A percentile compares a stretch with the other conserved stretches of the same genome.
Conservation (phyloP, 2,797 vertebrate species). For the Margarornis squamiger region DNA sequence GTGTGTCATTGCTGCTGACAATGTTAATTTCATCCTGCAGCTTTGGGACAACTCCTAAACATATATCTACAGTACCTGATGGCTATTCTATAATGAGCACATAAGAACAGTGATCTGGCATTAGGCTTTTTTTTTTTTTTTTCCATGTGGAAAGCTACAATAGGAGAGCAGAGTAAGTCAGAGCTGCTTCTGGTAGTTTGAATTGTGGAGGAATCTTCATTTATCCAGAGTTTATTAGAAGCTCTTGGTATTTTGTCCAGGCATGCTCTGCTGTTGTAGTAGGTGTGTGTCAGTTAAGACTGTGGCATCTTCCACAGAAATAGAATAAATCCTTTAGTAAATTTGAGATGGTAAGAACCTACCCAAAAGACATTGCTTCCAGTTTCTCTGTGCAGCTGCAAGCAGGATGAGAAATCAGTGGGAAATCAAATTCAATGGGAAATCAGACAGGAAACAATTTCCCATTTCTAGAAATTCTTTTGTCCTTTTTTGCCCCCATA, state of each 20-base stretch:
- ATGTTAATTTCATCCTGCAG: neutral
- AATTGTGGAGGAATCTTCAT: neutral
- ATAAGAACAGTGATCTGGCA: neutral
- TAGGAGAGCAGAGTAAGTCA: neutral
- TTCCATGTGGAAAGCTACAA: neutral
- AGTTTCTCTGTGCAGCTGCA: neutral
- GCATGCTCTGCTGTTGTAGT: neutral
- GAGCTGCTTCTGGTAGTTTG: neutral
- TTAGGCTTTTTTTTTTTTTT: neutral
- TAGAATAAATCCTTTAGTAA: neutral
- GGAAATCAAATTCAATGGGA: neutral
- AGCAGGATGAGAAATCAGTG: neutral
- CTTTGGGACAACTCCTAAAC: neutral
- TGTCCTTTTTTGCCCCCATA: neutral
- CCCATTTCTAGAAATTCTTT: neutral
- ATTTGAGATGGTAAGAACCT: neutral
- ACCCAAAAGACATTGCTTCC: neutral
- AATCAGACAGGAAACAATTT: neutral
- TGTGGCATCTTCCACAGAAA: neutral
- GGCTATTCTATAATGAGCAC: neutral
- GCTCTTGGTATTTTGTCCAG: neutral
- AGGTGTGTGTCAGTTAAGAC: neutral
- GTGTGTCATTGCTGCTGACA: neutral
- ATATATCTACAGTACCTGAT: neutral
- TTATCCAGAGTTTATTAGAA: neutral